These are phyloP conservation scores for Drosophila aff. DNA, from an alignment of 1,140 invertebrate species.

Conservation along the genomic window DNA sequence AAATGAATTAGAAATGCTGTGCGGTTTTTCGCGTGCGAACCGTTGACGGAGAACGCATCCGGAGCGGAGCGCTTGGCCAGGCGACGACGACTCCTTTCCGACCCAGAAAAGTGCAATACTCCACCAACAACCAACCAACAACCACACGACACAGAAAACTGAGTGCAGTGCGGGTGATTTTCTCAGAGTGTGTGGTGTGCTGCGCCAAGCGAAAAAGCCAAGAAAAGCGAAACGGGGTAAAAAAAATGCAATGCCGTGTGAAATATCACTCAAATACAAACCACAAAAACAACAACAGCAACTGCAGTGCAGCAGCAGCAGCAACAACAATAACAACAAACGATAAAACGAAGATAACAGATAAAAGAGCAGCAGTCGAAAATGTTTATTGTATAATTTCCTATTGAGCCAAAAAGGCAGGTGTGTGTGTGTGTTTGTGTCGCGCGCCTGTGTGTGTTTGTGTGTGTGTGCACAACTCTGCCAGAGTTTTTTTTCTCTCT, in stretches of 20 bases:
- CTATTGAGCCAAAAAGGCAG: conserved; percentile 26
- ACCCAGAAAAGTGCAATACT: conserved; percentile 36
- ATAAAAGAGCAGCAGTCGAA: conserved; percentile 40
- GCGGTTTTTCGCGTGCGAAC: conserved; percentile 37
- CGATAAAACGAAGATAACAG: conserved; percentile 32
- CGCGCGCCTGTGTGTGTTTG: neutral
- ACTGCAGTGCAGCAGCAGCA: neutral
- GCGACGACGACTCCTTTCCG: conserved; percentile 18
- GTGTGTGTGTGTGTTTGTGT: conserved; percentile 20
- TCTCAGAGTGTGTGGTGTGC: conserved; percentile 12
- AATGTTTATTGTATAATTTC: conserved; percentile 79
- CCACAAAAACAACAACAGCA: conserved; percentile 10
- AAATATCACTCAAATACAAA: conserved; percentile 29
- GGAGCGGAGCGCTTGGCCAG: conserved; percentile 4
- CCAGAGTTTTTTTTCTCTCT: conserved; percentile 17
- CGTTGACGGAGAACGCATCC: conserved; percentile 17
- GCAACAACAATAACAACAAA: conserved; percentile 20
- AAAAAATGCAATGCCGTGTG: conserved; percentile 53
- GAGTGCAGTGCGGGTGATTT: conserved; percentile 22
- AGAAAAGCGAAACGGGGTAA: conserved; percentile 39
- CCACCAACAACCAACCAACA: conserved; percentile 16
- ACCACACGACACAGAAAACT: conserved; percentile 20
- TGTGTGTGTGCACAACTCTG: conserved; percentile 13
- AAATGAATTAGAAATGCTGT: conserved; percentile 49
- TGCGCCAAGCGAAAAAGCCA: conserved; percentile 19